These are phyloP conservation scores for Drosophila birchii DNA, from an alignment of 2,888 invertebrate genomes.

Conservation along the genomic window DNA sequence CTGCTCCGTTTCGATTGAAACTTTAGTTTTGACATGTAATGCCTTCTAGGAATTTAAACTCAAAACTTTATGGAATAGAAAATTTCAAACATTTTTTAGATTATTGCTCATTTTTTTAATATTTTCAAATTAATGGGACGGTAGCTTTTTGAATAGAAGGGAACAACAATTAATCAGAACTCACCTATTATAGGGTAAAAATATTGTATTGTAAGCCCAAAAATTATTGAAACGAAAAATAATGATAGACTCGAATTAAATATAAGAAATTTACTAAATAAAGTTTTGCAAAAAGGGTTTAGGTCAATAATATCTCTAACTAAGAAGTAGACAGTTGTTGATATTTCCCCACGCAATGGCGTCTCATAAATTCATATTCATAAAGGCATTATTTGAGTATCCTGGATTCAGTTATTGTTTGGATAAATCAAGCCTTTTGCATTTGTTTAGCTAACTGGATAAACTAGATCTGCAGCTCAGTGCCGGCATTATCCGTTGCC, in stretches of 20 bases:
- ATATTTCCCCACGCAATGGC: neutral
- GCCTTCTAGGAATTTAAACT: neutral
- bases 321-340: neutral
- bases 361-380: neutral
- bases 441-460: slow-evolving; percentile 5
- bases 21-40: neutral
- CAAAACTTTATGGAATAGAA: neutral
- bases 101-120: too few species aligned
- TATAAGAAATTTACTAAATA: neutral
- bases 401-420: slow-evolving; percentile 2
- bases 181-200: too few species aligned
- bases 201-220: too few species aligned
- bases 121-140: neutral
- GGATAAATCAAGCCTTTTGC: neutral
- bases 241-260: neutral
- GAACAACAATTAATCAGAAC: too few species aligned
- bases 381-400: neutral
- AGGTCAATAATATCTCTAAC: too few species aligned
- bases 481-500: neutral
- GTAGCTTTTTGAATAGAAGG: neutral
- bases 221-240: neutral
- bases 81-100: neutral
- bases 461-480: slow-evolving; percentile 6
- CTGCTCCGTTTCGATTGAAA: neutral
- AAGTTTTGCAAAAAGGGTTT: neutral